These are phyloP conservation scores for Lithodes maja DNA, from an alignment of 2,888 invertebrate genomes.

Conservation along the genomic window DNA sequence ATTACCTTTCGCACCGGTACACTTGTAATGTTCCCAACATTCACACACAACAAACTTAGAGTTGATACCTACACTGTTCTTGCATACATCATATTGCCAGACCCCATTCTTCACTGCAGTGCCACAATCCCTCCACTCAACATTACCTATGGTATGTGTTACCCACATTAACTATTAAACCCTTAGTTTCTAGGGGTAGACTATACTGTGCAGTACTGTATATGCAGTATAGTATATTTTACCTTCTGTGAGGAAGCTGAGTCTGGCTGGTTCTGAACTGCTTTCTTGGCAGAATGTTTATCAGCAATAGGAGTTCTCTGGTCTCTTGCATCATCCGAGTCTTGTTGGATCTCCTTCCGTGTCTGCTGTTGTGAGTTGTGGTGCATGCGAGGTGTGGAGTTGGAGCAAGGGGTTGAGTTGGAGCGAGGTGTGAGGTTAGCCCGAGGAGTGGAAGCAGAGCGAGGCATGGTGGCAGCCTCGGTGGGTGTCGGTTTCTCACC, in stretches of 20 bases:
- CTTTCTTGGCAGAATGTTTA: not conserved
- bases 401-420: not conserved
- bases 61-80: too few species aligned
- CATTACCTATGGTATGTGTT: too few species aligned
- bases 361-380: constrained; percentile 4
- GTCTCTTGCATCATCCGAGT: not conserved
- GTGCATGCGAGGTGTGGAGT: not conserved
- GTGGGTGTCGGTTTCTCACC: constrained; percentile 3
- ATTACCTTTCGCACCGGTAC: too few species aligned
- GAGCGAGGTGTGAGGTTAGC: not conserved
- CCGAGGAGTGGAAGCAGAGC: constrained; percentile 13
- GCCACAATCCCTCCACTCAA: too few species aligned
- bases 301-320: not conserved
- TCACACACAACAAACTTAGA: too few species aligned
- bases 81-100: too few species aligned
- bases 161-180: too few species aligned
- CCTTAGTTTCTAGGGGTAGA: too few species aligned
- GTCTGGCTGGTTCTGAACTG: not conserved
- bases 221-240: not conserved
- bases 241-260: not conserved
- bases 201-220: too few species aligned
- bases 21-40: too few species aligned
- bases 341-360: not conserved
- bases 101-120: too few species aligned
- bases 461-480: not conserved